Conservation (phyloP, 2,113 vertebrate species). For the Emberiza fucata region DNA sequence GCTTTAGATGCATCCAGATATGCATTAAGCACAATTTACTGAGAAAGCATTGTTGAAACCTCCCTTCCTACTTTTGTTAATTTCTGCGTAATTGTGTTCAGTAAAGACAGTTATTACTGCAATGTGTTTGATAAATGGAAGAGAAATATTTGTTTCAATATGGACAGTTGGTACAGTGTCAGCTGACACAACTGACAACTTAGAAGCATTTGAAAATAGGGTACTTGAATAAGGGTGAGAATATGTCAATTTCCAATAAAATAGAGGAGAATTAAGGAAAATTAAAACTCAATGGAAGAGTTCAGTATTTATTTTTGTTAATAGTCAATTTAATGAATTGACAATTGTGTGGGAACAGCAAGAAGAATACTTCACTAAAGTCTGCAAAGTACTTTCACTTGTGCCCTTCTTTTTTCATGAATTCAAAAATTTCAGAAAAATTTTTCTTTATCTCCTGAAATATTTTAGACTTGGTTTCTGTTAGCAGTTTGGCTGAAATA, state of each 20-base stretch:
- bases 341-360: background rate
- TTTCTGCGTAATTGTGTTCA: background rate
- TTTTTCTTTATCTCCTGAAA: background rate
- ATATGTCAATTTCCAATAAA: background rate
- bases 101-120: background rate
- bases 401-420: background rate
- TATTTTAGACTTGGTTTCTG: background rate
- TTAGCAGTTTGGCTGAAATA: background rate
- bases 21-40: background rate
- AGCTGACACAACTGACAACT: background rate
- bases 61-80: background rate
- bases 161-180: background rate
- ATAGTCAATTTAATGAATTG: background rate
- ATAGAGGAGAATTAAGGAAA: background rate
- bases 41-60: background rate
- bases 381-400: background rate
- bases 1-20: background rate
- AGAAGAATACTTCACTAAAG: background rate
- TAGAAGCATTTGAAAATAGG: background rate
- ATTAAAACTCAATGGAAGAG: background rate
- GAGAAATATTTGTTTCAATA: background rate
- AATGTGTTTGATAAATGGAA: background rate
- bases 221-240: background rate
- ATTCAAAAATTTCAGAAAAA: background rate
- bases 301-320: background rate